Evolutionary conservation across 2,888 invertebrate species (phyloP), one percentile per base, ranked within the genome.

Genomic region (Eristalis pertinax): DNA sequence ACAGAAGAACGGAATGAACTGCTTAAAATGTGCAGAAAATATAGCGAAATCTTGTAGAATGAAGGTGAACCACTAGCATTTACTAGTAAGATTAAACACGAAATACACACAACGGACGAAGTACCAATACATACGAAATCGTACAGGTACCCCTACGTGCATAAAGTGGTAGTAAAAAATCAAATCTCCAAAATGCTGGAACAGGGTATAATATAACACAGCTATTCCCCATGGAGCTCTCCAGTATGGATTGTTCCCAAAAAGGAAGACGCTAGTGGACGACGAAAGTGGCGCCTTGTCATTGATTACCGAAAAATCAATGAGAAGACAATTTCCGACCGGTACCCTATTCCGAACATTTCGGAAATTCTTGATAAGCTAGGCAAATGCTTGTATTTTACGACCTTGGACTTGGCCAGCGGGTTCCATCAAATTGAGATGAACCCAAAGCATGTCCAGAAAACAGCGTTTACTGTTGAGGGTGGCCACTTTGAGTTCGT

Each of bases 321-420:
- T 5, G 68, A 68, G 0, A 43, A 68, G 41, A 68, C 68, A 4
- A 43, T 41, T 22, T 41, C 22, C 24, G 43, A 68, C 22, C 24
- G n/a, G 13, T 68, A 68, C 24, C 43, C 38, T 8, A 7, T 68
- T 10, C 43, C 43, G 3, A 68, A 68, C 22, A 68, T 68, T 13
- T 19, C 19, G n/a, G 68, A 68, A 13, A 68, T 68, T 19, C 24
- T 68, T n/a, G n/a, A n/a, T n/a, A n/a, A n/a, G n/a, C n/a, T n/a
- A n/a, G n/a, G n/a, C n/a, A n/a, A n/a, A n/a, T n/a, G n/a, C n/a
- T n/a, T n/a, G n/a, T n/a, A n/a, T n/a, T n/a, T n/a, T n/a, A 10
- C 41, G n/a, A 67, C 67, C 3, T 19, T 67, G 11, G 67, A 67
- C 41, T 22, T 41, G 43, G 41, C 43, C 4, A 67, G 67, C 22